A percentile compares a stretch with the other conserved stretches of the same genome.
Evolutionary conservation across 2,113 vertebrate genomes (phyloP).

Genomic region (Oreocharis arfaki): DNA sequence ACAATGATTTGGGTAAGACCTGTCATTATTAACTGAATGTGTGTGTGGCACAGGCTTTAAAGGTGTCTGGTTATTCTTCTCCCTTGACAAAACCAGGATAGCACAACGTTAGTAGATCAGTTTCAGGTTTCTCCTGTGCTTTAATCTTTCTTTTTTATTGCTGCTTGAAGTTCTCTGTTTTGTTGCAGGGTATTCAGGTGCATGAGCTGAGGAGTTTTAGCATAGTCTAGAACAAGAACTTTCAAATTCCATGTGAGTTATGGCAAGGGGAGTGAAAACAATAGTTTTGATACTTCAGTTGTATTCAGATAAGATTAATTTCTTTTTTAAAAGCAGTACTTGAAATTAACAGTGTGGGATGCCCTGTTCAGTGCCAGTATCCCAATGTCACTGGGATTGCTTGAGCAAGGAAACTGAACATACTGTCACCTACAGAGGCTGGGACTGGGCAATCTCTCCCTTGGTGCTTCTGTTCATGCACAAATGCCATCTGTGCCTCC

Average conservation of each 20-base stretch:
- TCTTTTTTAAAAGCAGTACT: background rate
- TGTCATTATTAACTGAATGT: background rate
- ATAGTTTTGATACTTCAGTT: background rate
- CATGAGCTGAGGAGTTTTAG: background rate
- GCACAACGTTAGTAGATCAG: background rate
- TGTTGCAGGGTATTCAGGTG: background rate
- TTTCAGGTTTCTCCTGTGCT: background rate
- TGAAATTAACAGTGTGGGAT: background rate
- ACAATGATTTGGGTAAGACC: conserved; percentile 93
- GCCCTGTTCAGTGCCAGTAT: background rate
- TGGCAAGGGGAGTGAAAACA: background rate
- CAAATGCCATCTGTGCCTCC: background rate
- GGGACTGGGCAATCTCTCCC: background rate
- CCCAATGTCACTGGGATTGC: background rate
- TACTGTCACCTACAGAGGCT: background rate
- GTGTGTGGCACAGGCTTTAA: background rate
- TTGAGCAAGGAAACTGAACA: background rate
- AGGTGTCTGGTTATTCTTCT: background rate
- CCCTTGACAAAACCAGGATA: background rate
- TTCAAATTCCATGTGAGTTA: background rate
- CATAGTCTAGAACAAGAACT: background rate
- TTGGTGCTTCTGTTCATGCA: background rate
- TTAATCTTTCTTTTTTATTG: background rate
- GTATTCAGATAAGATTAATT: background rate
- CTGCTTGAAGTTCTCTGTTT: background rate